These are phyloP conservation scores for Protobothrops mucrosquamatus DNA, from an alignment of 2,113 vertebrate genomes.

Conservation along the genomic window DNA sequence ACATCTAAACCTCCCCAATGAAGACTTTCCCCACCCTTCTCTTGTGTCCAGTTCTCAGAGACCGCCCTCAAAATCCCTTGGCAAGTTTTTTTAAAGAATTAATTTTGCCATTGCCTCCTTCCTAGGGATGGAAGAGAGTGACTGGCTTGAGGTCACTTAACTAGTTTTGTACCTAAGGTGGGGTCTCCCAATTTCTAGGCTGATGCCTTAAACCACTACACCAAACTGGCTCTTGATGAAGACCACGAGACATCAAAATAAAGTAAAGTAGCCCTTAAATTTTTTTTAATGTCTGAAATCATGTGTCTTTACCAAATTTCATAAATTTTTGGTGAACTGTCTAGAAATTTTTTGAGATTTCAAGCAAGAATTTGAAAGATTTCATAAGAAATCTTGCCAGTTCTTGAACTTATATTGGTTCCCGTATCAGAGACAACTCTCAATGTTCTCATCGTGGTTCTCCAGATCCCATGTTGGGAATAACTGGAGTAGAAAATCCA, in stretches of 20 bases:
- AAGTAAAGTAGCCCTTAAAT: neutral
- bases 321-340: neutral
- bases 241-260: neutral
- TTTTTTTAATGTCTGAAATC: neutral
- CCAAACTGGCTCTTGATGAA: neutral
- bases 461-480: neutral
- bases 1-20: neutral
- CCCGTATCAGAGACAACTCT: neutral
- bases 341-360: neutral
- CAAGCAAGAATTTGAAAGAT: neutral
- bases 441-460: neutral
- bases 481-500: neutral
- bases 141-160: neutral
- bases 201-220: neutral
- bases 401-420: neutral
- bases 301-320: neutral
- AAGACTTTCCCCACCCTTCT: neutral
- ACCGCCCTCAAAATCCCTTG: too few relatives aligned
- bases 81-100: neutral
- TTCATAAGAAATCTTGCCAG: neutral
- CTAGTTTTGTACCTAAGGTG: neutral
- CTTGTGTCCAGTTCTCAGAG: neutral
- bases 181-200: neutral
- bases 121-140: neutral
- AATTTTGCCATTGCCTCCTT: too few relatives aligned